phyloP scores from a whole-genome alignment of 2,888 invertebrate genomes.

The Alitta virens region DNA sequence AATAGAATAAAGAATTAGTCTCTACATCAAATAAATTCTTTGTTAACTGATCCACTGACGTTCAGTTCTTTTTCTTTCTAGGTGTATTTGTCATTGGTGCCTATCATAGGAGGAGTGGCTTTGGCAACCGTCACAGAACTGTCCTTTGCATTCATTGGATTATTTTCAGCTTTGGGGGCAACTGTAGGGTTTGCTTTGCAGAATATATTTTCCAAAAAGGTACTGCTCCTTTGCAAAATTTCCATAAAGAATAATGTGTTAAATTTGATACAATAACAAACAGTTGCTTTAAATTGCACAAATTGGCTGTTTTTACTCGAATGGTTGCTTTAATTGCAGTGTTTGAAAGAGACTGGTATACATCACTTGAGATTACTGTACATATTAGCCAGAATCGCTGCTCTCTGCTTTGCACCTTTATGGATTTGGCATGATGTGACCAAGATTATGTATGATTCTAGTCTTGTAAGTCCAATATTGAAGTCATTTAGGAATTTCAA shows the following conservation, averaged over 20 bases:
- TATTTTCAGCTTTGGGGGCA: constrained; percentile 81
- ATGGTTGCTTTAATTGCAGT: constrained; percentile 58
- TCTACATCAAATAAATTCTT: too few relatives aligned
- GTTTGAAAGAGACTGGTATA: constrained; percentile 79
- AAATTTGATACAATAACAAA: too few relatives aligned
- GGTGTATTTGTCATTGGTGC: constrained; percentile 82
- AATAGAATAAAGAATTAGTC: too few relatives aligned
- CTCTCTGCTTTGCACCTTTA: constrained; percentile 78
- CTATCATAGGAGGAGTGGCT: constrained; percentile 86
- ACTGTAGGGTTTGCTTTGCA: constrained; percentile 90
- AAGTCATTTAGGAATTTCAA: too few relatives aligned
- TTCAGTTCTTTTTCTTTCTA: too few relatives aligned
- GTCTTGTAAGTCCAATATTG: constrained; percentile 42
- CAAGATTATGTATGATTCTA: constrained; percentile 65
- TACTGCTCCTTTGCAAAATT: constrained; percentile 46
- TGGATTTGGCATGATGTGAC: constrained; percentile 75
- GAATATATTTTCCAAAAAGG: constrained; percentile 94
- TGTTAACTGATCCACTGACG: too few relatives aligned
- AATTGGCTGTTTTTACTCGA: constrained; percentile 5
- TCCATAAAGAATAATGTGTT: too few relatives aligned
- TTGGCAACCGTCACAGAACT: constrained; percentile 91
- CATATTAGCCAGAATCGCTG: constrained; percentile 74
- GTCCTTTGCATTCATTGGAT: constrained; percentile 82
- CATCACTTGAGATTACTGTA: constrained; percentile 85
- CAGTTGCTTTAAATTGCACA: too few relatives aligned